These are phyloP conservation scores for Mystacornis crossleyi DNA, from an alignment of 2,113 vertebrate species.

Conservation along the genomic window DNA sequence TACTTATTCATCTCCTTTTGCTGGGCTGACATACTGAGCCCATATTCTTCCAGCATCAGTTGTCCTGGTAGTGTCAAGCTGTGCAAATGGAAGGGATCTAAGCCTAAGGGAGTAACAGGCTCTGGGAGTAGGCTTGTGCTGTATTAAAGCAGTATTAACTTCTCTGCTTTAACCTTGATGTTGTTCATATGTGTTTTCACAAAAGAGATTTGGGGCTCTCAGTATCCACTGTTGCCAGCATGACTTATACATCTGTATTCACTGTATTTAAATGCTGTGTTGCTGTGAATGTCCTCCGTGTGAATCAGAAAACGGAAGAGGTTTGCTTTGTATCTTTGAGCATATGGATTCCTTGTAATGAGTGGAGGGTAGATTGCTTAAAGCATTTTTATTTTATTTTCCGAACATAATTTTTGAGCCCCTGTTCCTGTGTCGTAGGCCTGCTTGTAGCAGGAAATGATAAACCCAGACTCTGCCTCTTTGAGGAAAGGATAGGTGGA, in stretches of 20 bases:
- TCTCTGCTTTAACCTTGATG: not conserved
- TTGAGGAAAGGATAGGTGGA: not conserved
- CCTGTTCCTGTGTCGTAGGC: not conserved
- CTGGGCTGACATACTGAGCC: conserved; percentile 19
- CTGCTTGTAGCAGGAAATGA: conserved; percentile 36
- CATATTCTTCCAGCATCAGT: conserved; percentile 16
- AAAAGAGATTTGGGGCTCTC: not conserved
- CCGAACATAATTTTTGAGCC: not conserved
- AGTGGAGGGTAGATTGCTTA: not conserved
- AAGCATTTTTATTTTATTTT: conserved; percentile 29
- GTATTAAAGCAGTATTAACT: not conserved
- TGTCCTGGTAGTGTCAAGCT: not conserved
- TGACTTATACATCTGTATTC: not conserved
- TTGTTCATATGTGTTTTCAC: not conserved
- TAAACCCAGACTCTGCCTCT: not conserved
- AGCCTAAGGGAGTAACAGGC: not conserved
- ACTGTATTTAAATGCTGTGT: not conserved
- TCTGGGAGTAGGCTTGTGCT: not conserved
- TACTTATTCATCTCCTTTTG: conserved; percentile 1
- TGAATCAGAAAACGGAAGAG: not conserved
- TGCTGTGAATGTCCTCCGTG: not conserved
- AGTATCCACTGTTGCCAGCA: not conserved
- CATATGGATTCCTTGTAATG: not conserved
- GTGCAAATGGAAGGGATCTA: conserved; percentile 11
- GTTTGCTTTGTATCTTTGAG: not conserved